These are phyloP conservation scores for Pseudolycoriella hygida DNA, from an alignment of 2,888 invertebrate species.

Conservation along the genomic window DNA sequence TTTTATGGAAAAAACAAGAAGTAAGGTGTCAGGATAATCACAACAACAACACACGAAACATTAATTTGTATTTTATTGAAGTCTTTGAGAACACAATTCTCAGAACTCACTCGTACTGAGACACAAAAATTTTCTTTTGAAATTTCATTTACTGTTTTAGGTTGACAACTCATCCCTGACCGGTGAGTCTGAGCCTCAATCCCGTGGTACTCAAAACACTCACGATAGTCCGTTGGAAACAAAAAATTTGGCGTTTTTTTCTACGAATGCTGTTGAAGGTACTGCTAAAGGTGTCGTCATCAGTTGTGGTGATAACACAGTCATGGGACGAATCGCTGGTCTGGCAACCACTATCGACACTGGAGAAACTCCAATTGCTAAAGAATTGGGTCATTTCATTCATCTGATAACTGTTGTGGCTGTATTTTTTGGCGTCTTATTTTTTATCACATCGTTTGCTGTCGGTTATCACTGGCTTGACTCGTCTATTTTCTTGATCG, in stretches of 20 bases:
- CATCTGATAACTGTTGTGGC: slow-evolving; percentile 94
- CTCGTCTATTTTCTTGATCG: slow-evolving; percentile 97
- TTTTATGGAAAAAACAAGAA: too few relatives aligned
- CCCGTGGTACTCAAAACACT: slow-evolving; percentile 75
- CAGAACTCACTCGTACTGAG: too few relatives aligned
- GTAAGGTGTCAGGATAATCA: too few relatives aligned
- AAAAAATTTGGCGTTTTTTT: slow-evolving; percentile 89
- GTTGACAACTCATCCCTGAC: too few relatives aligned
- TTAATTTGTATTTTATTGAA: too few relatives aligned
- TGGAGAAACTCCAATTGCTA: slow-evolving; percentile 95
- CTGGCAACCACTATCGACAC: slow-evolving; percentile 86
- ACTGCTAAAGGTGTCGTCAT: slow-evolving; percentile 87
- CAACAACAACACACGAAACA: too few relatives aligned
- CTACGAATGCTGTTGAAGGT: too few relatives aligned
- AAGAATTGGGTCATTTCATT: slow-evolving; percentile 98
- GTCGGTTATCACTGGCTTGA: slow-evolving; percentile 99
- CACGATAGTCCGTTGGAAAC: slow-evolving; percentile 91
- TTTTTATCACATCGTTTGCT: slow-evolving; percentile 96
- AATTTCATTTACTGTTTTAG: too few relatives aligned
- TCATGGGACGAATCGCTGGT: slow-evolving; percentile 92
- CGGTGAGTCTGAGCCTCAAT: slow-evolving; percentile 92
- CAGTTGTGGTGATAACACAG: slow-evolving; percentile 88
- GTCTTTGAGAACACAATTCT: too few relatives aligned
- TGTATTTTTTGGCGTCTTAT: slow-evolving; percentile 87
- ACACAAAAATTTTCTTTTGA: too few relatives aligned